Percentiles rank a stretch among this genome's conserved stretches.
Conservation (phyloP, 2,113 vertebrate species). For the Periophthalmodon schlosseri region DNA sequence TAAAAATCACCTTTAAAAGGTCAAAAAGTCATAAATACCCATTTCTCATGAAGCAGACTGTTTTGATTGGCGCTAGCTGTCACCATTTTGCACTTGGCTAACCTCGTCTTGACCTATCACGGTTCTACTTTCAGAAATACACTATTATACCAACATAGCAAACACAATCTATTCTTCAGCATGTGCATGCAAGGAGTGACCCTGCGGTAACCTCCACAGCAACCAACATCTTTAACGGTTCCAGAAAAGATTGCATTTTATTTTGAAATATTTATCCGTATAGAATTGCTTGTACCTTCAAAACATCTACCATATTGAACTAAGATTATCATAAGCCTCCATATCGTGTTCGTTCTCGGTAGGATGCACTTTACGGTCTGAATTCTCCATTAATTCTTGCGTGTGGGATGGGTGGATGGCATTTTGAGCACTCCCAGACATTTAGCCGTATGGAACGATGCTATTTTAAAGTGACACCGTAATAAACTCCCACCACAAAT, state of each 20-base stretch:
- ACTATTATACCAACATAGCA: not conserved
- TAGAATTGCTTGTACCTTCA: not conserved
- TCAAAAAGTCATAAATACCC: not conserved
- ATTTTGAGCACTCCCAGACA: slow-evolving; percentile 13
- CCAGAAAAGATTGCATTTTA: not conserved
- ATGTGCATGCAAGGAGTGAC: not conserved
- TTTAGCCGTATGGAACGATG: not conserved
- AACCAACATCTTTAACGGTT: not conserved
- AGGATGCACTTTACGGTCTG: not conserved
- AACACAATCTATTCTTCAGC: not conserved
- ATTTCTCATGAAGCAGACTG: not conserved
- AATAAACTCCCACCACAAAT: slow-evolving; percentile 2
- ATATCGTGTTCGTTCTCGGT: not conserved
- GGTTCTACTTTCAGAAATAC: not conserved
- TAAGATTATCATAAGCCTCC: not conserved
- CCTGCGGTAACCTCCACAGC: not conserved
- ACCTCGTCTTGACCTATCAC: not conserved
- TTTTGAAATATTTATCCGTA: not conserved
- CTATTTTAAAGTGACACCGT: not conserved
- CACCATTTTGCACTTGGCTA: not conserved
- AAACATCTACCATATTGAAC: not conserved
- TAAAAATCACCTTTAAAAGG: too few relatives aligned
- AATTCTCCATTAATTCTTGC: slow-evolving; percentile 19
- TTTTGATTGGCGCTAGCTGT: not conserved
- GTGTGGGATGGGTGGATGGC: slow-evolving; percentile 7